A percentile compares a stretch with the other conserved stretches of the same genome.
These are phyloP conservation scores for Tortrix viridana DNA, from an alignment of 2,888 invertebrate species.

Conservation along the genomic window DNA sequence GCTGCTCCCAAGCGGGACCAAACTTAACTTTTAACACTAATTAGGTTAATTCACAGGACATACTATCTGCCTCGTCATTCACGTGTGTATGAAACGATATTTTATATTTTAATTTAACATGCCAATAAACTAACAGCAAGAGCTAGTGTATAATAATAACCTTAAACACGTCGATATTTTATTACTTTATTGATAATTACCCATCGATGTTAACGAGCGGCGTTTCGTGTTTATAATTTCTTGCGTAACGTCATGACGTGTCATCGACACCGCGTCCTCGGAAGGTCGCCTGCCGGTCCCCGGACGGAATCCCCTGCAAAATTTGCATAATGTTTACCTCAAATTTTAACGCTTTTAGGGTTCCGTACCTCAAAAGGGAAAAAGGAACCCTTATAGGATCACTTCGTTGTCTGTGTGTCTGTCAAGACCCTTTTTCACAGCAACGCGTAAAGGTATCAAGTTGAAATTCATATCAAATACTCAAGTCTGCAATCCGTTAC, in stretches of 20 bases:
- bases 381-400: no score
- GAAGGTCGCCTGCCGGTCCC: conserved; percentile 56
- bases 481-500: no score
- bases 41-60: no score
- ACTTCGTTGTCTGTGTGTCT: no score
- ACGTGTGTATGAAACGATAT: no score
- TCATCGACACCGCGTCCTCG: conserved; percentile 70
- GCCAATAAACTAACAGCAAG: background rate
- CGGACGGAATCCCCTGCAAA: conserved; percentile 45
- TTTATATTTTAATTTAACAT: background rate
- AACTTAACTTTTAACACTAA: no score
- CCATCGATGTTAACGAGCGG: conserved; percentile 17
- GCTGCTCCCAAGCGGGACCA: no score
- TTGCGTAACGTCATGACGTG: conserved; percentile 60
- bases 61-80: no score
- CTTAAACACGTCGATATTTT: background rate
- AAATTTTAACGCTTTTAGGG: conserved; percentile 36
- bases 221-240: conserved; percentile 39
- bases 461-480: no score
- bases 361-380: conserved; percentile 53
- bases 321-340: conserved; percentile 42
- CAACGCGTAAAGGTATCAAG: no score
- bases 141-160: background rate
- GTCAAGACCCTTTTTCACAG: conserved; percentile 28
- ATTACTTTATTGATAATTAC: conserved; percentile 17